These are phyloP conservation scores for Thyatira batis DNA, from an alignment of 2,888 invertebrate genomes.

Conservation along the genomic window DNA sequence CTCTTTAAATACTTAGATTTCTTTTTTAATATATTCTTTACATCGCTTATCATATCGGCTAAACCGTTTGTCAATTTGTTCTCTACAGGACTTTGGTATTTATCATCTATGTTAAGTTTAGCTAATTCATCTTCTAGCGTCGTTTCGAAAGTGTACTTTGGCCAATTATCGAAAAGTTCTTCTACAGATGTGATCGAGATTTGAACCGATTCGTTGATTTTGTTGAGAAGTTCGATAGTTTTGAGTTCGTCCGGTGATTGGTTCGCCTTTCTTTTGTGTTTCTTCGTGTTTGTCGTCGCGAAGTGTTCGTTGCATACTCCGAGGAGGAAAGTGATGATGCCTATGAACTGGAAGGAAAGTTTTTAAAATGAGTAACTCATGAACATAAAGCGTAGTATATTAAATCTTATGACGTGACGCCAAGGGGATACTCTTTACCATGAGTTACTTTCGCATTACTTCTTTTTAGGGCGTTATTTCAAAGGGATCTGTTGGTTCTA, in stretches of 20 bases:
- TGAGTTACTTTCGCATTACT: too few species aligned
- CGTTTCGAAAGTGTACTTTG: conserved; percentile 47
- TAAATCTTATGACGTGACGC: too few species aligned
- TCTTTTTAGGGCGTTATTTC: too few species aligned
- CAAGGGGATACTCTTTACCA: too few species aligned
- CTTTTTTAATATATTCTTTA: conserved; percentile 76
- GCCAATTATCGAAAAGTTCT: conserved; percentile 69
- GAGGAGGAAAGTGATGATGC: conserved; percentile 79
- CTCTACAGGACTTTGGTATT: conserved; percentile 66
- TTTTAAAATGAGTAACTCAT: not conserved
- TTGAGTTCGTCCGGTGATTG: conserved; percentile 71
- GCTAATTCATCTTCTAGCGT: conserved; percentile 64
- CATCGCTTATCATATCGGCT: conserved; percentile 73
- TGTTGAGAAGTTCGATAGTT: conserved; percentile 53
- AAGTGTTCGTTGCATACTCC: conserved; percentile 80
- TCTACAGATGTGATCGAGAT: conserved; percentile 60
- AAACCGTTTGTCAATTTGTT: conserved; percentile 75
- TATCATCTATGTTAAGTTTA: conserved; percentile 54
- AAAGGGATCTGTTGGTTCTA: too few species aligned
- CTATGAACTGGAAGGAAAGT: conserved; percentile 75
- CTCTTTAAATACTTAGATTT: conserved; percentile 80
- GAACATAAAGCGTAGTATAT: not conserved
- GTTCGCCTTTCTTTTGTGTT: conserved; percentile 81
- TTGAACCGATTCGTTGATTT: conserved; percentile 60
- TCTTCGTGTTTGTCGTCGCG: conserved; percentile 76